Base-by-base conservation (phyloP, 2,797 vertebrate species). In the Gymnocypris eckloni region DNA sequence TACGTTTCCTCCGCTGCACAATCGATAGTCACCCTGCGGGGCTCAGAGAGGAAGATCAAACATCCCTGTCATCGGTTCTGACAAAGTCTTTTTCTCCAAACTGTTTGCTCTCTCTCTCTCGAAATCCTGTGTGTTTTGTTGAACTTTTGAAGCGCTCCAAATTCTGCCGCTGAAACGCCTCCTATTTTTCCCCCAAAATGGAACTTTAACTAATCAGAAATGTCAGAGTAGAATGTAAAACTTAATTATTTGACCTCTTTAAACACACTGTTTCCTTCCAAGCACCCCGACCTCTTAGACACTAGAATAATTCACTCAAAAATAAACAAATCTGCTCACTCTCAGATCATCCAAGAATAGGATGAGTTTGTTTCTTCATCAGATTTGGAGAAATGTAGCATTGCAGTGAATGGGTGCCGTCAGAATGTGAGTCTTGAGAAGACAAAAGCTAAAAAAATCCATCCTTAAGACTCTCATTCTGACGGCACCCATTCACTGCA, bases 1-100 rank as follows among this genome's bases (percentile, higher is more conserved):
- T 81, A 85, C 84, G 78, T 88, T 81, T 87, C 59, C 82, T 84
- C 54, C 52, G 2, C 54, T 6, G 28, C 88, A 81, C 87, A 90
- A 90, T 90, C 88, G 87, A 90, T 89, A 86, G 88, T 89, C 87
- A 87, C 88, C 88, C 88, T 87, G 73, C 69, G 77, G 88, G 86
- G 76, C 88, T 87, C 48, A 11, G 75, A 76, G 66, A 84, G 66
- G 39, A 76, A 88, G 90, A 89, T 90, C 90, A 89, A 90, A 90
- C 87, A 87, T 88, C 80, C 86, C 87, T 64, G 82, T 89, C 87
- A 89, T 87, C 86, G 13, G 77, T 82, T 85, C 87, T 88, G 87
- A 89, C 88, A 88, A 86, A 87, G 79, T 85, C 87, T 82, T 76
- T 80, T 45, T 83, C 77, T 78, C 83, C 71, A 71, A 80, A 81